Conservation (phyloP, 1,140 invertebrate genomes). For the Metopolophium dirhodum region DNA sequence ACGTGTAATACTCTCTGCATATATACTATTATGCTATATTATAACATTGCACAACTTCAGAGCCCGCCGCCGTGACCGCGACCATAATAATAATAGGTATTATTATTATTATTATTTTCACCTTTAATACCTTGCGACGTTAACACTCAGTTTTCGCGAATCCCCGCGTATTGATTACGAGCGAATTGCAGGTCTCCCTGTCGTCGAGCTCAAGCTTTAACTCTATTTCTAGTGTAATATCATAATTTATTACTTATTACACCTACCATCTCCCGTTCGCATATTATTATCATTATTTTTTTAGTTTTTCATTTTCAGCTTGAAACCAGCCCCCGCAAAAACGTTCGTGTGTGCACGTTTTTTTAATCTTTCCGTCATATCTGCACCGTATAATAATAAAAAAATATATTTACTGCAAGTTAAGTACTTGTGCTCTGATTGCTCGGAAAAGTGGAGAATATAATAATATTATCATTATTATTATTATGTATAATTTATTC, state of each 20-base stretch:
- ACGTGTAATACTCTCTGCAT: not conserved
- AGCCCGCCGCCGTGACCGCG: not conserved
- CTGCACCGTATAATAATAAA: not conserved
- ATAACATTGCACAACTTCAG: not conserved
- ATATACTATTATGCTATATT: too few relatives aligned
- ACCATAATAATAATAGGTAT: not conserved
- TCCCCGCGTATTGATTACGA: not conserved
- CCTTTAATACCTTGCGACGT: not conserved
- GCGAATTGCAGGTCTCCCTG: not conserved
- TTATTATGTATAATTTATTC: not conserved
- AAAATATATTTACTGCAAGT: not conserved
- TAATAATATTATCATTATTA: not conserved
- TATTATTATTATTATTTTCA: constrained; percentile 4
- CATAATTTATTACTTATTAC: too few relatives aligned
- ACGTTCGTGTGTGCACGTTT: not conserved
- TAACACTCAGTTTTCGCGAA: not conserved
- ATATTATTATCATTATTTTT: not conserved
- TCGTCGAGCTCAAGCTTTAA: not conserved
- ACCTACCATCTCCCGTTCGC: not conserved
- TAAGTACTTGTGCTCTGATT: not conserved
- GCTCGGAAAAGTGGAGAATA: not conserved
- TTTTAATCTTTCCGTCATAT: too few relatives aligned
- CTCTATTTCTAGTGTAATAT: not conserved
- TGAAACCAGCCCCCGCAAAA: not conserved
- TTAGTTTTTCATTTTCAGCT: not conserved